Evolutionary conservation across 2,888 invertebrate genomes (phyloP), one percentile per base, ranked within the genome.

Genomic region (Tachystola acroxantha): DNA sequence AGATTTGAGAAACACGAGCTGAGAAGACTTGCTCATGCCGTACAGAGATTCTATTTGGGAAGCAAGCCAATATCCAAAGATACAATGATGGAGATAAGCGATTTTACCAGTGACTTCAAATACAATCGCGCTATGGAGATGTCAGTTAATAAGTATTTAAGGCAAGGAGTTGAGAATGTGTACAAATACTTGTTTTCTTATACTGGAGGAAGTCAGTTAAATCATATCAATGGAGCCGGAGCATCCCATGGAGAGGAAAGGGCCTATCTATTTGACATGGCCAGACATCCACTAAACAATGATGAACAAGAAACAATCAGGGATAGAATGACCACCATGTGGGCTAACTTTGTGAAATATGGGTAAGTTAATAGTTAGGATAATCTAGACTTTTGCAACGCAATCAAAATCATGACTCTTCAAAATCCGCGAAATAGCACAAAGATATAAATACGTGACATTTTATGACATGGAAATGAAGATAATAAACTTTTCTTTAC

Each of bases 341-440:
- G 73, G 67, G 52, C 61, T 0, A 70, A 77, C 31, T 75, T 79
- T 36, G 64, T 66, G 0, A 76, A 73, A 48, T 53, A 55, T 40
- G 67, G 69, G 73, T 72, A 34, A 53, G 65, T n/a, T n/a, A n/a
- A n/a, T n/a, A n/a, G n/a, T n/a, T n/a, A n/a, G n/a, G n/a, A n/a
- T n/a, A n/a, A n/a, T n/a, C n/a, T n/a, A n/a, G n/a, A n/a, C n/a
- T n/a, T n/a, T n/a, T n/a, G n/a, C n/a, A n/a, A n/a, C n/a, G n/a
- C n/a, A n/a, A n/a, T n/a, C n/a, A n/a, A n/a, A n/a, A n/a, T n/a
- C n/a, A n/a, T n/a, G n/a, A n/a, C n/a, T n/a, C n/a, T n/a, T n/a
- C n/a, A n/a, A n/a, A n/a, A n/a, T n/a, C n/a, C n/a, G n/a, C n/a
- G n/a, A n/a, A n/a, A n/a, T n/a, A n/a, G n/a, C n/a, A n/a, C n/a